Evolutionary conservation across 1,140 invertebrate genomes (phyloP).

Genomic region (Oppia nitens): DNA sequence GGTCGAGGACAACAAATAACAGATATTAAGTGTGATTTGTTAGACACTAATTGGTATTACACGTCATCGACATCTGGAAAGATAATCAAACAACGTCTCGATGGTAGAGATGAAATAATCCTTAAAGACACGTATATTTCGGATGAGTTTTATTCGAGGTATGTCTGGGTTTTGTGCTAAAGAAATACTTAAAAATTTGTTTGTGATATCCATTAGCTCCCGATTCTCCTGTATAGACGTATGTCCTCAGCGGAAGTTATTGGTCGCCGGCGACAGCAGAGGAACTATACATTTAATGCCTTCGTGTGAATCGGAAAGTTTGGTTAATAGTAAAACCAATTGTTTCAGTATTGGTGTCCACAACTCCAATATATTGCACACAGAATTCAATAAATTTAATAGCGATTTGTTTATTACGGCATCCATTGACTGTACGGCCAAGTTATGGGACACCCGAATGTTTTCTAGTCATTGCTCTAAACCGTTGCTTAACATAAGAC

Average conservation of each 20-base stretch:
- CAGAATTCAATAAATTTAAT: background rate
- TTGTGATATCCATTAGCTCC: background rate
- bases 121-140: background rate
- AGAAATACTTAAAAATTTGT: background rate
- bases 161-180: background rate
- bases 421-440: background rate
- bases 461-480: background rate
- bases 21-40: background rate
- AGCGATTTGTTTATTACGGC: background rate
- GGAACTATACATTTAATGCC: background rate
- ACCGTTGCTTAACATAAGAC: background rate
- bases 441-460: background rate
- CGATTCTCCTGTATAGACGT: background rate
- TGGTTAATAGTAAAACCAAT: background rate
- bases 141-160: background rate
- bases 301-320: background rate
- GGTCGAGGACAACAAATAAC: background rate
- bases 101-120: background rate
- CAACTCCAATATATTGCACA: background rate
- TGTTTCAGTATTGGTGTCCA: background rate
- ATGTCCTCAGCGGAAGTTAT: background rate
- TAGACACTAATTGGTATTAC: background rate
- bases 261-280: background rate
- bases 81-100: background rate
- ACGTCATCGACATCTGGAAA: background rate